Conservation (phyloP, 2,797 vertebrate species). For the Telmatherina bonti region DNA sequence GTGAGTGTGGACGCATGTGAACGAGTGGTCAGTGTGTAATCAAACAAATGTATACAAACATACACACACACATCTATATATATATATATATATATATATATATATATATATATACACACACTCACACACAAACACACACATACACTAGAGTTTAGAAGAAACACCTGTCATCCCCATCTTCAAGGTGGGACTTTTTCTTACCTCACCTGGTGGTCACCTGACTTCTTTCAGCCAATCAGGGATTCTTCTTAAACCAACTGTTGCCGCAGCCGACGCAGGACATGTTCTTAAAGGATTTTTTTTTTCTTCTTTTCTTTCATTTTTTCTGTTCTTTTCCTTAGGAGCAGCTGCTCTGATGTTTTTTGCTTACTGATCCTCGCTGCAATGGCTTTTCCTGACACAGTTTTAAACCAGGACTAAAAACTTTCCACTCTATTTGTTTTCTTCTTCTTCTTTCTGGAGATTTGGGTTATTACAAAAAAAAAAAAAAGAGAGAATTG, state of each 20-base stretch:
- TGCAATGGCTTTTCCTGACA: conserved; percentile 59
- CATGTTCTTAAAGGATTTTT: conserved; percentile 78
- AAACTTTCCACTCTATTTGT: conserved; percentile 62
- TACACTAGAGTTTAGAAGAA: conserved; percentile 63
- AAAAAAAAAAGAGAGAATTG: conserved; percentile 47
- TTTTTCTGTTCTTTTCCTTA: conserved; percentile 75
- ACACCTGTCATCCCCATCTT: conserved; percentile 73
- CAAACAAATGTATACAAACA: conserved; percentile 56
- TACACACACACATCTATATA: not conserved
- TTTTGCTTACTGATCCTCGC: conserved; percentile 57
- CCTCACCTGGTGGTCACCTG: conserved; percentile 86
- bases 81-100: conserved; percentile 13
- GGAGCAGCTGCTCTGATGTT: conserved; percentile 67
- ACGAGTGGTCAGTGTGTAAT: conserved; percentile 70
- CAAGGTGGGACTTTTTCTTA: conserved; percentile 78
- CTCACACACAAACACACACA: conserved; percentile 48
- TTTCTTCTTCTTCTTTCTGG: conserved; percentile 37
- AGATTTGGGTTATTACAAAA: conserved; percentile 71
- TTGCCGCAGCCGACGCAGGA: conserved; percentile 73
- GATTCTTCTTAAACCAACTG: conserved; percentile 84
- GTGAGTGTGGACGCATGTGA: conserved; percentile 68
- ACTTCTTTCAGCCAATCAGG: conserved; percentile 88
- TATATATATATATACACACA: conserved; percentile 50
- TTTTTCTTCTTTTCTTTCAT: conserved; percentile 76
- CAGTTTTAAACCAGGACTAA: conserved; percentile 70